Conservation (phyloP, 2,797 vertebrate genomes). For the Moxostoma hubbsi region DNA sequence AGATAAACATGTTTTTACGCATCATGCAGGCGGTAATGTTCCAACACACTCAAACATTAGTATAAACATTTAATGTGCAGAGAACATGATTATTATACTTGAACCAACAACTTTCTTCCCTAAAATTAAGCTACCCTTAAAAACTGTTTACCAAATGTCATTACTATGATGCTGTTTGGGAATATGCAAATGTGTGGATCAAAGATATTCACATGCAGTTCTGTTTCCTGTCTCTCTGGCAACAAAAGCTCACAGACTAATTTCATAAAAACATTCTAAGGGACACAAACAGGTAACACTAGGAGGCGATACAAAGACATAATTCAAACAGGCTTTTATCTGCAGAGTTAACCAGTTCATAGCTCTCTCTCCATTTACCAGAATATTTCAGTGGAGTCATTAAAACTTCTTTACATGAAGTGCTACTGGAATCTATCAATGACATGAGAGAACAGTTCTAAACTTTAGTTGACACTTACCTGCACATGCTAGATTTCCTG, state of each 20-base stretch:
- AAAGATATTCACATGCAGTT: neutral
- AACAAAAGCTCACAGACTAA: no score
- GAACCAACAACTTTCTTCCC: no score
- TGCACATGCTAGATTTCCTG: slow-evolving; percentile 99
- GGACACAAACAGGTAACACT: slow-evolving; percentile 60
- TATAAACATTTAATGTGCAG: neutral
- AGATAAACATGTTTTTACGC: no score
- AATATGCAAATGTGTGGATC: neutral
- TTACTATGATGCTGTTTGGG: neutral
- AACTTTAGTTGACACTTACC: slow-evolving; percentile 75
- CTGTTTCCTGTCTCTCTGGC: neutral
- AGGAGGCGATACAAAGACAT: slow-evolving; percentile 63
- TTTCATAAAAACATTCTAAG: neutral
- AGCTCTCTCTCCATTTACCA: neutral
- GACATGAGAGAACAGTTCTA: neutral
- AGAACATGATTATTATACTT: no score
- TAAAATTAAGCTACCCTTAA: no score
- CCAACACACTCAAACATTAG: neutral
- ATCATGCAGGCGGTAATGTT: neutral
- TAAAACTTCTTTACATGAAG: neutral
- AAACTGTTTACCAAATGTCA: no score
- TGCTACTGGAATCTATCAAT: neutral
- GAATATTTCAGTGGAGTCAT: neutral
- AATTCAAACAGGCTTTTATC: neutral
- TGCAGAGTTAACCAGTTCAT: neutral